Conservation (phyloP, 2,113 vertebrate species). For the Numenius arquata region DNA sequence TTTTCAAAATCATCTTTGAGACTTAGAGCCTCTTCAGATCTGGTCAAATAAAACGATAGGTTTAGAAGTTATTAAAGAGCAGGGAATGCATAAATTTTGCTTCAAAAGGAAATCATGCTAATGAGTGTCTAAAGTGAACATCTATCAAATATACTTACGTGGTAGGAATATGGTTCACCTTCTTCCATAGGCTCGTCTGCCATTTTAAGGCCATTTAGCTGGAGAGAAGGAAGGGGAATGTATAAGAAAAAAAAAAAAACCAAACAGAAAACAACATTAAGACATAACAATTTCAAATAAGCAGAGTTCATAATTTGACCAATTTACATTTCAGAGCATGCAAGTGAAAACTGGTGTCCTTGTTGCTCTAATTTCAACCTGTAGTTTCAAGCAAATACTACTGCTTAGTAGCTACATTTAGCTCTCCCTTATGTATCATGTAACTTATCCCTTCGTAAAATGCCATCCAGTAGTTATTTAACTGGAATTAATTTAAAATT, state of each 20-base stretch:
- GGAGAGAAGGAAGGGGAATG: neutral
- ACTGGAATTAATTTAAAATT: constrained; percentile 4
- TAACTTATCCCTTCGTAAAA: neutral
- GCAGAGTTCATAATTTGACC: neutral
- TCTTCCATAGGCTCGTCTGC: constrained; percentile 97
- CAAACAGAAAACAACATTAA: neutral
- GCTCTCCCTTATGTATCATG: neutral
- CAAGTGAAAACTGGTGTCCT: neutral
- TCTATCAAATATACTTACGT: constrained; percentile 78
- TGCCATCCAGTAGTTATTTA: neutral
- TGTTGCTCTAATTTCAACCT: neutral
- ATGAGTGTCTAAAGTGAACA: neutral
- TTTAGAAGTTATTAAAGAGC: neutral
- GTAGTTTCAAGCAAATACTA: constrained; percentile 13
- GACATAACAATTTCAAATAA: neutral
- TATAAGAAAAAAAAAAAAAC: neutral
- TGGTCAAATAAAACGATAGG: neutral
- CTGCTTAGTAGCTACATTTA: constrained; percentile 22
- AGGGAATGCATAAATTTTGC: neutral
- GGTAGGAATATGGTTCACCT: constrained; percentile 87
- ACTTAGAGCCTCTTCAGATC: neutral
- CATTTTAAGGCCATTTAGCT: constrained; percentile 95
- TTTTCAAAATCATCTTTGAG: neutral
- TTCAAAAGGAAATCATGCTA: neutral
- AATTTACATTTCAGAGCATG: constrained; percentile 4